Percentiles rank a stretch among this genome's conserved stretches.
Evolutionary conservation across 2,113 vertebrate genomes (phyloP).

Genomic region (Pagrus major): DNA sequence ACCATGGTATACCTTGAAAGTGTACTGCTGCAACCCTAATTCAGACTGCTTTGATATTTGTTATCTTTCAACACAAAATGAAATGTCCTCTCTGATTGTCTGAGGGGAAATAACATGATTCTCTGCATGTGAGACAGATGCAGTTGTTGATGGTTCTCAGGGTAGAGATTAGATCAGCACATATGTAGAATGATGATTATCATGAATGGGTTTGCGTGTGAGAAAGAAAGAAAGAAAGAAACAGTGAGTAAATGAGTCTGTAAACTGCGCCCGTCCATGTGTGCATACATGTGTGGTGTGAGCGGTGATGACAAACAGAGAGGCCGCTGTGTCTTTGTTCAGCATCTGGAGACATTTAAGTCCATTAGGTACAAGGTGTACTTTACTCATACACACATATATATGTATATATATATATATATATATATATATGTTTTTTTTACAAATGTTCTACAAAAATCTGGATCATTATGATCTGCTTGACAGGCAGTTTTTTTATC

Average conservation of each 20-base stretch:
- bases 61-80: too few species aligned
- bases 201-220: not conserved
- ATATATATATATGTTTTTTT: too few species aligned
- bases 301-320: constrained; percentile 49
- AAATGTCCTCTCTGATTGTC: too few species aligned
- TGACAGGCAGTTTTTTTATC: not conserved
- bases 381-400: constrained; percentile 39
- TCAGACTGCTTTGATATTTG: too few species aligned
- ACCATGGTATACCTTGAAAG: too few species aligned
- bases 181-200: constrained; percentile 24
- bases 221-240: not conserved
- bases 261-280: not conserved
- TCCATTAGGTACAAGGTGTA: constrained; percentile 29
- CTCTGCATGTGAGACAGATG: constrained; percentile 9
- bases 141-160: constrained; percentile 9
- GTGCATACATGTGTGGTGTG: constrained; percentile 1
- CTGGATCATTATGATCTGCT: constrained; percentile 31
- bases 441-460: constrained; percentile 14
- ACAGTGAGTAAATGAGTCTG: constrained; percentile 11
- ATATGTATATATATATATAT: too few species aligned
- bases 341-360: constrained; percentile 64
- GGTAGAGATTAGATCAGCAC: constrained; percentile 1
- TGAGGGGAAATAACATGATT: not conserved
- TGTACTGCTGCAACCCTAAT: too few species aligned
- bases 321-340: constrained; percentile 52